These are phyloP conservation scores for Biston betularia DNA, from an alignment of 2,888 invertebrate genomes.

Conservation along the genomic window DNA sequence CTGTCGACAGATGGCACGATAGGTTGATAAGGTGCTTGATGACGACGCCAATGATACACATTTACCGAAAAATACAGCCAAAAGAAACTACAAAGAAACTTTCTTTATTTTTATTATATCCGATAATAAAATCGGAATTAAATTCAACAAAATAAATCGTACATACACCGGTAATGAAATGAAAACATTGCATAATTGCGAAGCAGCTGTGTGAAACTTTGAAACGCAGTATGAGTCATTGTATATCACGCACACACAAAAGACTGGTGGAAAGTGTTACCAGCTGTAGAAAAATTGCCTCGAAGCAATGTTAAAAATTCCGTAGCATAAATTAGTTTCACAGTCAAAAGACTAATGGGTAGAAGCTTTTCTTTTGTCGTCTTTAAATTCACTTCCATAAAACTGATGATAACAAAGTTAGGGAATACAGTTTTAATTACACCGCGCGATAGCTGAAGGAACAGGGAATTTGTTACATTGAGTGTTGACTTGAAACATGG, in stretches of 20 bases:
- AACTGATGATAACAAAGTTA: too few species aligned
- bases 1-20: conserved; percentile 3
- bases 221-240: conserved; percentile 41
- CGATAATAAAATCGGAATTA: conserved; percentile 7
- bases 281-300: conserved; percentile 15
- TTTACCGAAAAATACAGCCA: background rate
- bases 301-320: background rate
- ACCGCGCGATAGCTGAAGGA: too few species aligned
- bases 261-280: conserved; percentile 19
- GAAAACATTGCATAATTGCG: conserved; percentile 45
- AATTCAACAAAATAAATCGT: conserved; percentile 14
- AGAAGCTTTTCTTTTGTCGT: background rate
- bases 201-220: conserved; percentile 34
- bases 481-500: too few species aligned
- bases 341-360: too few species aligned
- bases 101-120: conserved; percentile 1
- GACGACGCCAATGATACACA: background rate
- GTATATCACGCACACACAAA: conserved; percentile 41
- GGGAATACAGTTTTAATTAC: too few species aligned
- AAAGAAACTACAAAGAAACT: conserved; percentile 11
- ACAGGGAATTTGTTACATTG: too few species aligned
- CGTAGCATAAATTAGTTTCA: background rate
- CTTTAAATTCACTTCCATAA: too few species aligned
- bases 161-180: conserved; percentile 29
- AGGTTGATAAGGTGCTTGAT: too few species aligned